These are phyloP conservation scores for Antigone vipio DNA, from an alignment of 2,113 vertebrate genomes.

Conservation along the genomic window DNA sequence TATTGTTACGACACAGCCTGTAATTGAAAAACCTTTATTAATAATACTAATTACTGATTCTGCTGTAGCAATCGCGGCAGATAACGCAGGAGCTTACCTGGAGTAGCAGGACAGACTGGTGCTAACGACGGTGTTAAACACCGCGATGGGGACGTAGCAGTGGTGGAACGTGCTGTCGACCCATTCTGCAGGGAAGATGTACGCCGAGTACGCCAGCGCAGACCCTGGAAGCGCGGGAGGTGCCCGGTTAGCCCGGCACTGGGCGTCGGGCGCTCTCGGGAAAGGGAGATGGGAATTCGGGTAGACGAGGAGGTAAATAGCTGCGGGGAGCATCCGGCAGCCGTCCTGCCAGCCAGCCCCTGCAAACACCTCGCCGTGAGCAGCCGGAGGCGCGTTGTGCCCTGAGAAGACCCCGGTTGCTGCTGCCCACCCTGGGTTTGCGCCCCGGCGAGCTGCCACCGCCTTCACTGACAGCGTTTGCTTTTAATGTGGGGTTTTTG, in stretches of 20 bases:
- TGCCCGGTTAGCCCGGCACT: accelerated
- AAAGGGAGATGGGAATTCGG: accelerated
- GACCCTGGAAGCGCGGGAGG: slow-evolving; percentile 76
- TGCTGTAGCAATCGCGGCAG: accelerated
- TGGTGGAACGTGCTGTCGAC: slow-evolving; percentile 78
- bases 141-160: slow-evolving; percentile 75
- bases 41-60: accelerated
- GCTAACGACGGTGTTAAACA: slow-evolving; percentile 80
- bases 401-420: accelerated
- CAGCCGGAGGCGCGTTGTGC: accelerated
- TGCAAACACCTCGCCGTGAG: neutral
- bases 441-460: neutral
- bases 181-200: slow-evolving; percentile 84
- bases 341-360: accelerated
- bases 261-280: accelerated
- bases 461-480: accelerated
- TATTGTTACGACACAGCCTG: accelerated
- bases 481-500: neutral
- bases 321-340: neutral
- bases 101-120: slow-evolving; percentile 89
- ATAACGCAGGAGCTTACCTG: slow-evolving; percentile 72
- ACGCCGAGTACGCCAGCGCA: slow-evolving; percentile 87
- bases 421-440: neutral
- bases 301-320: accelerated
- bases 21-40: accelerated